Evolutionary conservation across 2,113 vertebrate genomes (phyloP), one percentile per base, ranked within the genome.

Genomic region (Sciurus niger): DNA sequence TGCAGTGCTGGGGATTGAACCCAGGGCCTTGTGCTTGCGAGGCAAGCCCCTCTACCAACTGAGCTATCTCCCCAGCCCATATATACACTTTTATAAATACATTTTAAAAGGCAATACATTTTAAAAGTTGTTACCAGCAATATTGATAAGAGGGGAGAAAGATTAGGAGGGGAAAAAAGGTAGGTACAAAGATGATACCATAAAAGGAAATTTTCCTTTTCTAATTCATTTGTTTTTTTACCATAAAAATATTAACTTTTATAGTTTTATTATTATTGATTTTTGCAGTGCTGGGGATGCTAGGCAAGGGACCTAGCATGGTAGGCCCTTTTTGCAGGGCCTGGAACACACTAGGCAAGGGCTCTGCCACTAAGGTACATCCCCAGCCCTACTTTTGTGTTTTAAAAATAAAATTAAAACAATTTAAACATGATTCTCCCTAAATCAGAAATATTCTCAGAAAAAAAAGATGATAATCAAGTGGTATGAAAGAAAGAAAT

Each of bases 381-480:
- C 25, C 25, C 32, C 67, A 68, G 32, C 30, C 67, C 67, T 32
- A 76, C 34, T 53, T 86, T 63, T 16, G 17, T 65, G 18, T 73
- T 84, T 84, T 40, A 73, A 55, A 73, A 83, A 80, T 78, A 67
- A 25, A 63, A 28, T 63, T 63, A 67, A 67, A 67, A 32, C 32
- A 67, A 67, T 67, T 67, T 85, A 68, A 72, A 55, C 51, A 76
- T 77, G 28, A 46, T 85, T 77, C 55, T 77, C 72, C 46, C 46
- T 93, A 30, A 86, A 58, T 78, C n/a, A 86, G 8, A 74, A 85
- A 93, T 43, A 32, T 43, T 93, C 46, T 76, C 46, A 67, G 28
- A 85, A 82, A 84, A 84, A 28, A 34, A 58, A 84, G n/a, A 73
- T 63, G 43, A 92, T 72, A 72, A 72, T 58, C 51, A 91, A 82